These are phyloP conservation scores for Vidua chalybeata DNA, from an alignment of 2,113 vertebrate genomes.

Conservation along the genomic window DNA sequence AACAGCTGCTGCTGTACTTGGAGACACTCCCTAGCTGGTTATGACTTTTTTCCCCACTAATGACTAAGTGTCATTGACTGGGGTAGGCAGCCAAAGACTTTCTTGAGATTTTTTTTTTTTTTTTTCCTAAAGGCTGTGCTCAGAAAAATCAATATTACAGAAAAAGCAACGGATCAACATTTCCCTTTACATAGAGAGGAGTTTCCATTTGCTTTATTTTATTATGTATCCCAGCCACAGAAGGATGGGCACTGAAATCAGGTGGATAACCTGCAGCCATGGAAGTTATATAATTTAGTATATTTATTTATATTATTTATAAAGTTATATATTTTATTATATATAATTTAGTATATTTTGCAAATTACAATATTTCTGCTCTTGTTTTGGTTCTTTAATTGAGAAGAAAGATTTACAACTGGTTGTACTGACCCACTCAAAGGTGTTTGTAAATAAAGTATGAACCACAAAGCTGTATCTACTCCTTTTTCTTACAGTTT, in stretches of 20 bases:
- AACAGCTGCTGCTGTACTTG: neutral
- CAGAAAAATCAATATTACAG: slow-evolving; percentile 4
- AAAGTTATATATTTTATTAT: too few relatives aligned
- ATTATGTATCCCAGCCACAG: neutral
- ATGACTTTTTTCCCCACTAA: neutral
- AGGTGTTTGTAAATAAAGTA: neutral
- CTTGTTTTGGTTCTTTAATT: neutral
- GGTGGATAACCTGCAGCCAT: neutral
- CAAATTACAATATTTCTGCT: neutral
- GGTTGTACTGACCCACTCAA: neutral
- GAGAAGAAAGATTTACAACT: neutral
- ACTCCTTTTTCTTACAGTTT: neutral
- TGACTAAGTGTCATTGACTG: neutral
- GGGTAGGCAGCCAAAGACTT: neutral
- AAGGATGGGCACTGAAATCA: neutral
- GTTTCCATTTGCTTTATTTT: neutral
- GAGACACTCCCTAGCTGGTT: neutral
- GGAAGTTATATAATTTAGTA: neutral
- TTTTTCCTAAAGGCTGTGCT: neutral
- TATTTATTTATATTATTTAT: neutral
- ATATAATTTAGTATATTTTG: neutral
- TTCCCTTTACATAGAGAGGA: neutral
- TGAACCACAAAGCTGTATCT: neutral
- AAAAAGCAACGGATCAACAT: neutral
- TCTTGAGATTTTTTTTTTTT: neutral